Evolutionary conservation across 2,797 vertebrate genomes (phyloP), one percentile per base, ranked within the genome.

Genomic region (Columba guinea): DNA sequence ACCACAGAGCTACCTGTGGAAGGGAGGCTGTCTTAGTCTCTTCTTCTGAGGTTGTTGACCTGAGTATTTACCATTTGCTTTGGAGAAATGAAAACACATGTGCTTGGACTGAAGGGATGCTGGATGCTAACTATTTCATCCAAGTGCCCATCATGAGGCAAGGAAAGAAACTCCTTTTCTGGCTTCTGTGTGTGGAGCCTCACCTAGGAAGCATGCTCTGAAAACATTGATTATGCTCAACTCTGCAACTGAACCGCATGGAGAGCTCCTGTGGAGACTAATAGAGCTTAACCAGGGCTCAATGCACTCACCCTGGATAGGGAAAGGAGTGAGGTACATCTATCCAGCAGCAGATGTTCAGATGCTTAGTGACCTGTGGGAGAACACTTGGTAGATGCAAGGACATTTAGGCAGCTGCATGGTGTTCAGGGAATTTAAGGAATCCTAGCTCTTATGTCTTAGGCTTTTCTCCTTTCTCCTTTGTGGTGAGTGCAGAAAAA

Each of bases 331-430:
- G 67, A 64, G 87, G 84, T 79, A 56, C 59, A 60, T 89, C 81
- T 67, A 48, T 49, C 67, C 67, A 92, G 77, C 85, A 89, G 80
- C 86, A 96, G 91, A 92, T 94, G 87, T 88, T 94, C 67, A 21
- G 74, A 90, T 93, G 91, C 85, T 95, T 91, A 93, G 73, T 93
- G 93, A 97, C 77, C 86, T 96, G 85, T 87, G 78, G 92, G 88
- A 84, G 95, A 94, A 95, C 56, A 80, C 78, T 94, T 67, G 75
- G 91, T 87, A 82, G 95, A 92, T 70, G 81, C 71, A 87, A 84
- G 70, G 59, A 27, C 70, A 87, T 93, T 94, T 74, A 92, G 77
- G 90, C 86, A 95, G 91, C 84, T 95, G 90, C 84, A 56, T 76
- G 83, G 85, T 78, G 87, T 84, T 91, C 91, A 37, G 94, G 88